These are phyloP conservation scores for Thereva unica DNA, from an alignment of 2,888 invertebrate genomes.

Conservation along the genomic window DNA sequence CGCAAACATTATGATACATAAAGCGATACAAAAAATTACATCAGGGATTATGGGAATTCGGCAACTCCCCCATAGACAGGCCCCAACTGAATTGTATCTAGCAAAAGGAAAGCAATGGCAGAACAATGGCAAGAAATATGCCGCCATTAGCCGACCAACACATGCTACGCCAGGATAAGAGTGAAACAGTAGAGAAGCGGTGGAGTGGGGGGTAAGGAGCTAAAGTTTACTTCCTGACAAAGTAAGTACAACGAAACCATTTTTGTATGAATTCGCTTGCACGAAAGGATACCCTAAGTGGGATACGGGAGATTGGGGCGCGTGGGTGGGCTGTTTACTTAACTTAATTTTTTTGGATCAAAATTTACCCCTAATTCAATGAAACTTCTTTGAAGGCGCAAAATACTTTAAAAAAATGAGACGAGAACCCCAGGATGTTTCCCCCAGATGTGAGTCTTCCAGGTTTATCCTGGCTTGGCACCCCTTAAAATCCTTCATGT, in stretches of 20 bases:
- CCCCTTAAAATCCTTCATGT: slow-evolving; percentile 24
- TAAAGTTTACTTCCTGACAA: too few relatives aligned
- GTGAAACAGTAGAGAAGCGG: too few relatives aligned
- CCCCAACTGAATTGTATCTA: neutral
- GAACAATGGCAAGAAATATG: slow-evolving; percentile 33
- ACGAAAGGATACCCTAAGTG: neutral
- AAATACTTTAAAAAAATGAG: slow-evolving; percentile 4
- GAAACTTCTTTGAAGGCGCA: slow-evolving; percentile 11
- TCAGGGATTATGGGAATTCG: slow-evolving; percentile 54
- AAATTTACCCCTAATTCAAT: slow-evolving; percentile 18
- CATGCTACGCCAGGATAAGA: neutral
- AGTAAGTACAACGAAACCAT: neutral
- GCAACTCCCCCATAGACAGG: slow-evolving; percentile 15
- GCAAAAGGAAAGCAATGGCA: slow-evolving; percentile 7
- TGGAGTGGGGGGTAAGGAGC: too few relatives aligned
- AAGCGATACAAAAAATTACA: slow-evolving; percentile 55
- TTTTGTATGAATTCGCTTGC: slow-evolving; percentile 14
- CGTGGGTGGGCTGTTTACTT: too few relatives aligned
- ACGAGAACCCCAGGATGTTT: too few relatives aligned
- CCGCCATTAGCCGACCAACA: slow-evolving; percentile 26
- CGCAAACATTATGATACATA: slow-evolving; percentile 40
- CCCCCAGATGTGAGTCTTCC: neutral
- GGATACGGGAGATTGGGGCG: slow-evolving; percentile 13
- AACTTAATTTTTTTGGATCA: slow-evolving; percentile 21
- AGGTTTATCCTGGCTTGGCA: slow-evolving; percentile 5